phyloP scores from a whole-genome alignment of 2,113 vertebrate species.

The Anoura caudifer region DNA sequence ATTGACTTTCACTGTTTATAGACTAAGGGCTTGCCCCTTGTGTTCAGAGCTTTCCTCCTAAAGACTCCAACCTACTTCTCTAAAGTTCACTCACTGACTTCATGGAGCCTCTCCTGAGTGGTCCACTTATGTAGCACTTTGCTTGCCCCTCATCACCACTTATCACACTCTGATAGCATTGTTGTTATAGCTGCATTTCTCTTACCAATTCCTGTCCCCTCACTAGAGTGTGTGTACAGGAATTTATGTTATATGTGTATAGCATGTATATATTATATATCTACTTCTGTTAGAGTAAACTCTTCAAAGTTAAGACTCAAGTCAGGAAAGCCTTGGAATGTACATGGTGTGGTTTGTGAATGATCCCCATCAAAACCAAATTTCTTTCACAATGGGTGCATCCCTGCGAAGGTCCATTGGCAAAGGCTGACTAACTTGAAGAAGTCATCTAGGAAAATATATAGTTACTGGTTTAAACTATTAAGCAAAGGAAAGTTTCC shows the following conservation, averaged over 20 bases:
- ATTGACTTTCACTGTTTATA: background rate
- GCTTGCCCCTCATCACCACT: background rate
- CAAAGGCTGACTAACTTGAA: background rate
- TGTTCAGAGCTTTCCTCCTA: background rate
- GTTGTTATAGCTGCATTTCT: background rate
- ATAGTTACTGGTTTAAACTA: background rate
- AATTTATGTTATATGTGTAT: background rate
- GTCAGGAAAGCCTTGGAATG: background rate
- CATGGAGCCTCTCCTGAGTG: background rate
- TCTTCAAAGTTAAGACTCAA: background rate
- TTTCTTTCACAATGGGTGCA: background rate
- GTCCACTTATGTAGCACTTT: background rate
- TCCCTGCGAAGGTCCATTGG: background rate
- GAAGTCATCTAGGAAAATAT: background rate
- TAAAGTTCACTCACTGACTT: background rate
- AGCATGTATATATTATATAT: background rate
- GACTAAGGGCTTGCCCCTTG: background rate
- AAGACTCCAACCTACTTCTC: background rate
- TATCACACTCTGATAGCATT: background rate
- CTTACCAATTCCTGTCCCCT: background rate
- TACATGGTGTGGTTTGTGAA: background rate
- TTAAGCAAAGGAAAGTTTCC: background rate
- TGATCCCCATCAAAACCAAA: background rate
- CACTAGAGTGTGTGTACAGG: background rate
- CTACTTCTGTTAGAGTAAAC: background rate